Conservation (phyloP, 2,797 vertebrate genomes). For the Eulemur mongoz region DNA sequence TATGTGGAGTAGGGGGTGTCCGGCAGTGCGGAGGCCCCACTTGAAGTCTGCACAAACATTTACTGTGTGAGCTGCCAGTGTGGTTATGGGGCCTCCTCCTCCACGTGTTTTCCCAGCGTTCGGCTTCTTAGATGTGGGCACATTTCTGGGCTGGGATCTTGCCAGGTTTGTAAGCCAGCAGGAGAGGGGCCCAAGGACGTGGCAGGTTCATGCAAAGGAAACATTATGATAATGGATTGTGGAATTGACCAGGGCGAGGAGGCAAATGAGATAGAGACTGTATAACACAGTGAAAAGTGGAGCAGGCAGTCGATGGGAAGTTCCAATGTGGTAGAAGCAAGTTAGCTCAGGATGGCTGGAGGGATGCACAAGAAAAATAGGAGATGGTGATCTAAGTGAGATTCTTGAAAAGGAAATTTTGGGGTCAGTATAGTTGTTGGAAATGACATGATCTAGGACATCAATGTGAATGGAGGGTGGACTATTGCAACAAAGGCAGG, state of each 20-base stretch:
- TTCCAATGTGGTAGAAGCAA: neutral
- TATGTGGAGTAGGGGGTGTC: neutral
- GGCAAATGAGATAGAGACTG: neutral
- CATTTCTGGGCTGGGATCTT: neutral
- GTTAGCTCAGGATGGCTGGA: neutral
- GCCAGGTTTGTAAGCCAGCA: neutral
- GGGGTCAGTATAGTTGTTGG: neutral
- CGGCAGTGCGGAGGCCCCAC: neutral
- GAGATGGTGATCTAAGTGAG: neutral
- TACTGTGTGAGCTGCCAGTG: neutral
- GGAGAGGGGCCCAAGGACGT: neutral
- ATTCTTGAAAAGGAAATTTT: neutral
- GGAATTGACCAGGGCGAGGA: neutral
- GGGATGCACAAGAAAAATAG: neutral
- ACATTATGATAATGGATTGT: neutral
- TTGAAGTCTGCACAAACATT: neutral
- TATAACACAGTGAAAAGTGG: neutral
- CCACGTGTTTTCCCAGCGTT: neutral
- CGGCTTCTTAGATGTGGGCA: neutral
- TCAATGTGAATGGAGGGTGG: neutral
- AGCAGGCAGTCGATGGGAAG: neutral
- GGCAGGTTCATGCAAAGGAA: neutral
- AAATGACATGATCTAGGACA: neutral
- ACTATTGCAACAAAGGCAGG: neutral
- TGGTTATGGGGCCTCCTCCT: neutral